Base-by-base conservation (phyloP, 1,140 invertebrate genomes). In the Pissodes strobi region DNA sequence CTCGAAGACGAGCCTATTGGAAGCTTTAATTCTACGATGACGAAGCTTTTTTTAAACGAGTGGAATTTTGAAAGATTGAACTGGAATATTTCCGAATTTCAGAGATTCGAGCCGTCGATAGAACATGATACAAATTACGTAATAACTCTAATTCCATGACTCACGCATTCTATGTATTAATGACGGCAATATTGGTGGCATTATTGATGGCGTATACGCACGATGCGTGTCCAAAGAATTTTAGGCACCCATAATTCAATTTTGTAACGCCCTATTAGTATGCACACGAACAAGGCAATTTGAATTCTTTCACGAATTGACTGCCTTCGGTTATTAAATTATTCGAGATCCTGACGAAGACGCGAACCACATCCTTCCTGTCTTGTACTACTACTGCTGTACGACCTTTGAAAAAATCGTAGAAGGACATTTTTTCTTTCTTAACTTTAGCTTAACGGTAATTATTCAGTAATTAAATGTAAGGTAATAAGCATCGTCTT, bases 361-460 rank as follows among this genome's bases (percentile, higher is more conserved):
- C 19, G 41, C 38, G 41, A 58, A 58, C 38, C 34, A 58, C 55
- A 58, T 58, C 55, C 55, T 58, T 58, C 55, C 55, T 58, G 55
- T 58, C 55, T 58, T n/a, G 13, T 34, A 17, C 23, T 30, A 15
- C 27, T 21, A 25, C 13, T 8, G 10, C 18, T 23, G 10, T 8
- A 23, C 27, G 12, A n/a, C 18, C 22, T 15, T 23, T 22, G 27
- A 21, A 12, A 25, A 49, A n/a, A 49, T 12, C 10, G 18, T 5
- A 10, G 15, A 25, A 49, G 19, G 46, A 49, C 22, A 18, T 49
- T n/a, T n/a, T n/a, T n/a, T n/a, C n/a, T n/a, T n/a, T n/a, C n/a
- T n/a, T n/a, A n/a, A n/a, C n/a, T n/a, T n/a, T n/a, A n/a, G n/a
- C n/a, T n/a, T n/a, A n/a, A n/a, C n/a, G n/a, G n/a, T n/a, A n/a